Conservation (phyloP, 2,113 vertebrate genomes). For the Sturnus vulgaris region DNA sequence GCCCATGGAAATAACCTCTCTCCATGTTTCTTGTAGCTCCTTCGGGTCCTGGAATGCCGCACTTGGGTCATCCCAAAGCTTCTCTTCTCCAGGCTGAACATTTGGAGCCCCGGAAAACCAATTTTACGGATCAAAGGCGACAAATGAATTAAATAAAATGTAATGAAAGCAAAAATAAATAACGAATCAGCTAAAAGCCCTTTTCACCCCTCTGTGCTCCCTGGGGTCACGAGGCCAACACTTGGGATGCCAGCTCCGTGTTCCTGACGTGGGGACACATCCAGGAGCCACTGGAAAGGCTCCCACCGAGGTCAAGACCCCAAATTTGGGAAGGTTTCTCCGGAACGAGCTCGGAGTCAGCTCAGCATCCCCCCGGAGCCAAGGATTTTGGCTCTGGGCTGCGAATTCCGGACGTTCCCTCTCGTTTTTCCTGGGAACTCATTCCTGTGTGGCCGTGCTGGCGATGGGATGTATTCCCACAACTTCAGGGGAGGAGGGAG, state of each 20-base stretch:
- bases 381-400: not conserved
- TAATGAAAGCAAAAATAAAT: not conserved
- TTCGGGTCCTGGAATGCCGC: not conserved
- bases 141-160: not conserved
- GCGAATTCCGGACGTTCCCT: not conserved
- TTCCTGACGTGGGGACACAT: not conserved
- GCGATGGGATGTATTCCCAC: not conserved
- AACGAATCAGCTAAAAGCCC: not conserved
- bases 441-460: not conserved
- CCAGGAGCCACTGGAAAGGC: not conserved
- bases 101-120: not conserved
- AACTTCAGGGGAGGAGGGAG: not conserved
- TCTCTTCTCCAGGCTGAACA: not conserved
- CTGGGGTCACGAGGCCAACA: not conserved
- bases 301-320: not conserved
- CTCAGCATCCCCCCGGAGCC: not conserved
- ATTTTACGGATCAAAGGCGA: rapidly evolving
- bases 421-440: not conserved
- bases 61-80: too few species aligned
- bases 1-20: not conserved
- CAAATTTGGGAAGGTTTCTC: not conserved
- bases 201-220: not conserved
- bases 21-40: not conserved
- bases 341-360: rapidly evolving
- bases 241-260: rapidly evolving